Evolutionary conservation across 2,888 invertebrate genomes (phyloP), one percentile per base, ranked within the genome.

Genomic region (Euzetes globulus): DNA sequence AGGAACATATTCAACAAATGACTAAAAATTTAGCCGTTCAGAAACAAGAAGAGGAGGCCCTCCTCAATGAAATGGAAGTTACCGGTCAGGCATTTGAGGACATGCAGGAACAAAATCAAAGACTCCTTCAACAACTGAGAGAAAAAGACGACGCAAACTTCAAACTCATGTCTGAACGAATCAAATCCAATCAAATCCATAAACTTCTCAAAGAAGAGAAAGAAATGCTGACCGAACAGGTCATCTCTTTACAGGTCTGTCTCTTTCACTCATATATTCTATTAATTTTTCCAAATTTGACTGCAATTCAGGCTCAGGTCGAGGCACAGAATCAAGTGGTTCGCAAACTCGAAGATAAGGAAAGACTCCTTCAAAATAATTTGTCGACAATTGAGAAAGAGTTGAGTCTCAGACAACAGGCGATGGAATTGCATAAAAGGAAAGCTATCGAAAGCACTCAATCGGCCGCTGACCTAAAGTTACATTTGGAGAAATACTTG

Each of bases 41-140:
- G 81, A 92, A 92, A 83, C 45, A 77, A 73, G 79, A 79, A 70
- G 78, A 98, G 83, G 97, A 98, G 81, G 95, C 96, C 0, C 85
- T 99, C 72, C 85, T 98, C 19, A 97, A 94, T 82, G 99, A 99
- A 84, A 97, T 99, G 94, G 98, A 99, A 82, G 95, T 96, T 3
- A 99, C 98, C 0, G 98, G 98, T 0, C 97, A 97, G 83, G 98
- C 98, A 0, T 96, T 96, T 82, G 98, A 99, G 82, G 98, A 99
- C 81, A 96, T 97, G 95, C 97, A 98, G 84, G 97, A 98, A 81
- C 97, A 97, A 85, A 97, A 97, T 84, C 93, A 94, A 0, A 86
- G 96, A 50, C 87, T 98, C 25, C 91, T 98, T 72, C 95, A 97
- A 80, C 97, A 98, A 83, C 84, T 99, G 75, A 86, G 95, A 2